These are phyloP conservation scores for Micrasema longulum DNA, from an alignment of 1,140 invertebrate genomes.

Conservation along the genomic window DNA sequence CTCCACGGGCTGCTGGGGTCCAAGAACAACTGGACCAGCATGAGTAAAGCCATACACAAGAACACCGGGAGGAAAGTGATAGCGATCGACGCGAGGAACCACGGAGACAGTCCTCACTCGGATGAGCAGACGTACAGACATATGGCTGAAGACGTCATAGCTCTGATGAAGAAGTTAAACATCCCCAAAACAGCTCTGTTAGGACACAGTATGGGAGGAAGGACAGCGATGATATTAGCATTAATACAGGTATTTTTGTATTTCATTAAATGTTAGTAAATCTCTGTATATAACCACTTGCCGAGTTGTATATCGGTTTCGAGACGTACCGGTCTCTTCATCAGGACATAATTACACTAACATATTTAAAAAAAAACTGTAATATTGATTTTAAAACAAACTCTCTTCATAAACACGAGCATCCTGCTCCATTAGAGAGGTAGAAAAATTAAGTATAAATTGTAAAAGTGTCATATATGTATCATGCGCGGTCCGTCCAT, in stretches of 20 bases:
- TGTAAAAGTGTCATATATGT: too few relatives aligned
- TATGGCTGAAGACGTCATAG: conserved; percentile 79
- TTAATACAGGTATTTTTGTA: conserved; percentile 56
- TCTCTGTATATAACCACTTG: too few relatives aligned
- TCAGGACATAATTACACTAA: too few relatives aligned
- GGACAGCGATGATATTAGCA: conserved; percentile 84
- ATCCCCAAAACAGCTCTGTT: conserved; percentile 76
- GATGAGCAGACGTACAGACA: conserved; percentile 76
- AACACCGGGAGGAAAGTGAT: conserved; percentile 77
- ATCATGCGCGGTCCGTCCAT: too few relatives aligned
- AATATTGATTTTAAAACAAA: too few relatives aligned
- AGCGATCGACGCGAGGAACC: conserved; percentile 88
- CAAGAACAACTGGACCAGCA: conserved; percentile 83
- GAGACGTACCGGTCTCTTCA: too few relatives aligned
- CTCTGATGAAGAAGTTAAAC: conserved; percentile 73
- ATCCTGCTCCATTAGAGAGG: too few relatives aligned
- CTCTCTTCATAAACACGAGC: too few relatives aligned
- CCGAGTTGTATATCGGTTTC: too few relatives aligned
- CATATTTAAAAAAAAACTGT: too few relatives aligned
- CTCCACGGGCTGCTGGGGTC: conserved; percentile 88
- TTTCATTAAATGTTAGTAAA: too few relatives aligned
- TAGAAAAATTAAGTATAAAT: too few relatives aligned
- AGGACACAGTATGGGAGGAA: conserved; percentile 94
- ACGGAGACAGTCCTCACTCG: conserved; percentile 89
- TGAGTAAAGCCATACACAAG: conserved; percentile 79